A percentile compares a stretch with the other conserved stretches of the same genome.
Conservation (phyloP, 2,888 invertebrate species). For the Nephrocerus scutellatus region DNA sequence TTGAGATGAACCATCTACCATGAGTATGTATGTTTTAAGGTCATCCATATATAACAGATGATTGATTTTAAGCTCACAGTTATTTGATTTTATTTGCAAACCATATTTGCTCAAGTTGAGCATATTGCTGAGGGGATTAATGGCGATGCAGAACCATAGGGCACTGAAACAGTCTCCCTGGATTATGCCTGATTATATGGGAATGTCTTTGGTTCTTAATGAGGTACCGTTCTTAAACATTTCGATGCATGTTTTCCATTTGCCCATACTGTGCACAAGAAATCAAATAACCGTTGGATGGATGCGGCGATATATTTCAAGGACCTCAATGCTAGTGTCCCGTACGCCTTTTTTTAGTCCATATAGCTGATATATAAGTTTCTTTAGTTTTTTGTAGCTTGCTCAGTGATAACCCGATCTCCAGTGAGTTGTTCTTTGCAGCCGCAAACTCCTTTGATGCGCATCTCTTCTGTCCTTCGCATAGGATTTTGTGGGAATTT, state of each 20-base stretch:
- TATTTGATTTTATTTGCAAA: background rate
- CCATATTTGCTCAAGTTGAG: background rate
- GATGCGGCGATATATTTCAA: too few relatives aligned
- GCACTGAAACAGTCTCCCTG: slow-evolving; percentile 2
- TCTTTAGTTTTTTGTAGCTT: slow-evolving; percentile 2
- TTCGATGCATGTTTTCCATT: background rate
- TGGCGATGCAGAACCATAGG: background rate
- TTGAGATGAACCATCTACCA: too few relatives aligned
- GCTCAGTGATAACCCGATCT: slow-evolving; percentile 4
- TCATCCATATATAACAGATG: slow-evolving; percentile 3
- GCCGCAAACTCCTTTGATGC: slow-evolving; percentile 8
- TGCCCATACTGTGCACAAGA: background rate
- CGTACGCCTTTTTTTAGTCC: slow-evolving; percentile 3
- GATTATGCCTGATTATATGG: background rate
- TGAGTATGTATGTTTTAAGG: background rate
- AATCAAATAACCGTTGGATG: background rate
- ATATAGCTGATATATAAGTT: slow-evolving; percentile 4
- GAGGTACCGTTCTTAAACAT: background rate
- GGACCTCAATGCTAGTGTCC: background rate
- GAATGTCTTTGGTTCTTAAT: background rate
- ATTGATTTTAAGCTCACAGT: background rate
- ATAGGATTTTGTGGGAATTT: slow-evolving; percentile 3
- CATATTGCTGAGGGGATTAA: slow-evolving; percentile 1
- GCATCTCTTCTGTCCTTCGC: slow-evolving; percentile 12
- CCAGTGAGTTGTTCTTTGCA: slow-evolving; percentile 13